Evolutionary conservation across 35 echinoderm and acorn worm species (phyloP).

Genomic region (Heliocidaris erythrogramma): DNA sequence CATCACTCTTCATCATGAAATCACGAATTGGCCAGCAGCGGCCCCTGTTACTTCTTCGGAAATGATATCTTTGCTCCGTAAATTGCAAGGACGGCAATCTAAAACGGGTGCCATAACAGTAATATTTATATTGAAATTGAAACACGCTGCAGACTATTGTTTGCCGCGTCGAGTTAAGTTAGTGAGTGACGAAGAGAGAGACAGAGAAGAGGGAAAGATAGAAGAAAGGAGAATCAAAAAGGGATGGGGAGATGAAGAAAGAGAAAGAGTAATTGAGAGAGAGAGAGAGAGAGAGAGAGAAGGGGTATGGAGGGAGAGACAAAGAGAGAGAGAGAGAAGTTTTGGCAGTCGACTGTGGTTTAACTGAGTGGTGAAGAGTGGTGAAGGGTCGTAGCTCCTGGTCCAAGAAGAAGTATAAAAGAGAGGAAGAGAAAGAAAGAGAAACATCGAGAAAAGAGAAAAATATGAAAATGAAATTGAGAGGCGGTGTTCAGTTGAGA

Average conservation of each 20-base stretch:
- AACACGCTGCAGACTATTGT: background rate
- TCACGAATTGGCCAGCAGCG: background rate
- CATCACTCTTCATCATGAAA: background rate
- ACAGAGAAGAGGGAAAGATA: background rate
- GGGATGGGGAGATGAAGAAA: background rate
- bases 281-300: too few species aligned
- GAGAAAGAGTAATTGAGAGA: background rate
- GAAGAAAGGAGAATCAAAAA: background rate
- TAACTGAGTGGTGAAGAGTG: too few species aligned
- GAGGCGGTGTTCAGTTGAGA: too few species aligned
- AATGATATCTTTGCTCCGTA: background rate
- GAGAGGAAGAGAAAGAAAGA: too few species aligned
- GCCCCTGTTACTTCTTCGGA: background rate
- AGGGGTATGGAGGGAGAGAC: too few species aligned
- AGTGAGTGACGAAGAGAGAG: background rate
- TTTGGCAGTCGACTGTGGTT: too few species aligned
- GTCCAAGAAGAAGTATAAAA: too few species aligned
- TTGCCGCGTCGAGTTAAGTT: background rate
- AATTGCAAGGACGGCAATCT: background rate
- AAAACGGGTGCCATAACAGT: background rate
- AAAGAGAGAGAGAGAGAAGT: too few species aligned
- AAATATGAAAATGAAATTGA: too few species aligned
- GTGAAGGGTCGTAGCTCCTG: too few species aligned
- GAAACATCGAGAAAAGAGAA: too few species aligned
- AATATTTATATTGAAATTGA: constrained; percentile 14